Percentiles rank a stretch among this genome's conserved stretches.
phyloP scores from a whole-genome alignment of 2,888 invertebrate species.

The Andrena flavipes region DNA sequence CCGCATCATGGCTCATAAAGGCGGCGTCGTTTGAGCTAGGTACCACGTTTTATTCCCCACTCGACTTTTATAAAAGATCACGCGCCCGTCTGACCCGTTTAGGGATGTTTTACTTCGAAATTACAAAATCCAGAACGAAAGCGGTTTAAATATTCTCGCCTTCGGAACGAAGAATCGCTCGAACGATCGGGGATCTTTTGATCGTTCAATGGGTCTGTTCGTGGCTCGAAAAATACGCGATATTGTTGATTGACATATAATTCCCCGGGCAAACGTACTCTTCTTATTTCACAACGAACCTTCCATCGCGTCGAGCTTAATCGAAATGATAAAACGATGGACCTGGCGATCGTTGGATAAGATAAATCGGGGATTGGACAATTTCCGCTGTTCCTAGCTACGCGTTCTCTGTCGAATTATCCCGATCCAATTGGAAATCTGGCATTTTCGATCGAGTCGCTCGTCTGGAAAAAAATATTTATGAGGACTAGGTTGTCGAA shows the following conservation, averaged over 20 bases:
- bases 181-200: neutral
- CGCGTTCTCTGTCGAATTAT: conserved; percentile 14
- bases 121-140: neutral
- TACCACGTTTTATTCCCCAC: neutral
- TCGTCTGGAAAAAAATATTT: neutral
- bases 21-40: neutral
- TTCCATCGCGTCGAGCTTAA: neutral
- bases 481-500: neutral
- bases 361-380: conserved; percentile 32
- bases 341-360: conserved; percentile 15
- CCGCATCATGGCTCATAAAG: conserved; percentile 8
- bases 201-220: neutral
- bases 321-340: conserved; percentile 12
- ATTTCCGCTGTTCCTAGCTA: neutral
- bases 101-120: neutral
- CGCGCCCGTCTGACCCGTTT: neutral
- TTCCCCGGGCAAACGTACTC: neutral
- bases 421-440: neutral
- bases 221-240: neutral
- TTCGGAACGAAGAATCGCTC: neutral
- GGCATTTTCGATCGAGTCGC: neutral
- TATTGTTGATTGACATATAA: conserved; percentile 1
- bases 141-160: neutral
- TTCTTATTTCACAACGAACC: neutral
- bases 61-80: neutral